These are phyloP conservation scores for Palythoa grandis DNA, from an alignment of 92 coral and sea anemone species.

Conservation along the genomic window DNA sequence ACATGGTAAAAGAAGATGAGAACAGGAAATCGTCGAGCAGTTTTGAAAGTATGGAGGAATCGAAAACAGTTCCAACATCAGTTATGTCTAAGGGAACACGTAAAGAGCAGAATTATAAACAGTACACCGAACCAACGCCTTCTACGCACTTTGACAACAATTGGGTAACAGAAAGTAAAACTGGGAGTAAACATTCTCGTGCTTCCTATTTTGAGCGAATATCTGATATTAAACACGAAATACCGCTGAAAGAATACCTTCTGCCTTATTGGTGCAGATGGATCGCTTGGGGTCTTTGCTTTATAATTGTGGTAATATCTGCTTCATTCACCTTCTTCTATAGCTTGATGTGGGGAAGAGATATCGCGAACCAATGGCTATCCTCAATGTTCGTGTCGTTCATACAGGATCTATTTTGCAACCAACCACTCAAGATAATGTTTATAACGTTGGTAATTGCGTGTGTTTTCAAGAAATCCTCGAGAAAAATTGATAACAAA, in stretches of 20 bases:
- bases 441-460: slow-evolving; percentile 25
- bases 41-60: background rate
- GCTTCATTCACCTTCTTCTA: slow-evolving; percentile 48
- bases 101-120: background rate
- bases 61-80: background rate
- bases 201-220: background rate
- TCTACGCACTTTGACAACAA: background rate
- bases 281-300: slow-evolving; percentile 40
- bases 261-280: slow-evolving; percentile 45
- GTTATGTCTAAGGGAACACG: background rate
- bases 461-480: background rate
- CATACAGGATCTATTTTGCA: slow-evolving; percentile 46
- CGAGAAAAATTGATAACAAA: background rate
- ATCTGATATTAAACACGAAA: background rate
- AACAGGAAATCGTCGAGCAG: background rate
- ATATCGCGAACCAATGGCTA: slow-evolving; percentile 48
- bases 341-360: slow-evolving; percentile 56
- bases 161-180: background rate
- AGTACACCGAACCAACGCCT: background rate
- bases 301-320: slow-evolving; percentile 29
- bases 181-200: background rate
- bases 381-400: slow-evolving; percentile 48
- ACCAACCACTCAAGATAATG: slow-evolving; percentile 50
- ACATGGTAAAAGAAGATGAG: background rate
- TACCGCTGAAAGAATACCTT: background rate